Evolutionary conservation across 2,888 invertebrate genomes (phyloP).

Genomic region (Troides aeacus): DNA sequence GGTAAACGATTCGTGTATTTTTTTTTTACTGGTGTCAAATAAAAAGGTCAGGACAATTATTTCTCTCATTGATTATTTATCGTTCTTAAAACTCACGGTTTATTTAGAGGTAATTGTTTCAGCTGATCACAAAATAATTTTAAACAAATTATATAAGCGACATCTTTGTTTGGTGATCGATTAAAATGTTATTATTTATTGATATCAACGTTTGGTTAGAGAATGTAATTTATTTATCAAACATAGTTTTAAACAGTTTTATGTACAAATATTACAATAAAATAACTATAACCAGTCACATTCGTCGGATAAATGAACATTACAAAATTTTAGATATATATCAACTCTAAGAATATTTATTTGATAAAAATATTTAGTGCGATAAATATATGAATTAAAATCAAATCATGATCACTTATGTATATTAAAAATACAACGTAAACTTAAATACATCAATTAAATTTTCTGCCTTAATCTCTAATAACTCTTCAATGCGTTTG

Average conservation of each 20-base stretch:
- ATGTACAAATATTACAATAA: too few relatives aligned
- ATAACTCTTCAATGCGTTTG: conserved; percentile 58
- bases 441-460: conserved; percentile 15
- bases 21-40: conserved; percentile 11
- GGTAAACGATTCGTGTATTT: conserved; percentile 15
- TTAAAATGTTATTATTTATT: too few relatives aligned
- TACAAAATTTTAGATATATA: too few relatives aligned
- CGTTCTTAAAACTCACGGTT: conserved; percentile 13
- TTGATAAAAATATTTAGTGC: too few relatives aligned
- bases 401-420: conserved; percentile 15
- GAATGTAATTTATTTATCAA: too few relatives aligned
- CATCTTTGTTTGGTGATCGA: too few relatives aligned
- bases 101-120: not conserved
- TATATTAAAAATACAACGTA: conserved; percentile 17
- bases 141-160: too few relatives aligned
- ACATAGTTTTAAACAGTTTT: too few relatives aligned
- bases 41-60: conserved; percentile 20
- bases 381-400: not conserved
- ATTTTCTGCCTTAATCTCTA: conserved; percentile 26
- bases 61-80: conserved; percentile 5
- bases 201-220: too few relatives aligned
- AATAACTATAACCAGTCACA: too few relatives aligned
- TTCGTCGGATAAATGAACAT: too few relatives aligned
- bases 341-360: too few relatives aligned
- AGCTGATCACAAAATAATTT: not conserved